phyloP scores from a whole-genome alignment of 2,888 invertebrate genomes.

The Sthenelais limicola region DNA sequence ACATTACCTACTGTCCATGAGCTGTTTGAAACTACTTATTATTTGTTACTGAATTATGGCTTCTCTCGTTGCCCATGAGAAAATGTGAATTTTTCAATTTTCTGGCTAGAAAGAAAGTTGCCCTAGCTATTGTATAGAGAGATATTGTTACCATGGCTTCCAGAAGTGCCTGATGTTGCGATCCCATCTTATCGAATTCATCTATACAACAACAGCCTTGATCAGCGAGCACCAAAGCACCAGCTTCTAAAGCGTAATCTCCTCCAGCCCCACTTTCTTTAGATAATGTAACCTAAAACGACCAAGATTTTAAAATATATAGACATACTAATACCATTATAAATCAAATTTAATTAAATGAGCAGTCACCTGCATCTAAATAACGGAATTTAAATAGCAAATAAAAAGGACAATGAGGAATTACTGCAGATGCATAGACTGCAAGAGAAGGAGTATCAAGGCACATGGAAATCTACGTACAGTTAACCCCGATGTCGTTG shows the following conservation, averaged over 20 bases:
- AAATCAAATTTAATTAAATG: conserved; percentile 13
- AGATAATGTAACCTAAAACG: conserved; percentile 79
- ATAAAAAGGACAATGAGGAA: no score
- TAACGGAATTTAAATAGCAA: no score
- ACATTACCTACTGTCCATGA: no score
- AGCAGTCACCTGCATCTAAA: no score
- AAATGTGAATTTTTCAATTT: no score
- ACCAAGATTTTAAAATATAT: neutral
- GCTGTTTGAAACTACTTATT: no score
- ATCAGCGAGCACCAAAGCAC: conserved; percentile 82
- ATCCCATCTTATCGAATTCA: conserved; percentile 93
- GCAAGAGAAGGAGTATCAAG: no score
- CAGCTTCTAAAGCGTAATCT: conserved; percentile 89
- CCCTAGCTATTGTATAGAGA: no score
- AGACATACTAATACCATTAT: neutral
- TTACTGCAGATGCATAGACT: no score
- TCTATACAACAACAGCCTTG: conserved; percentile 94
- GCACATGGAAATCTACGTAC: conserved; percentile 55
- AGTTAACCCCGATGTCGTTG: conserved; percentile 77
- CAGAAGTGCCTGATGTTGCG: conserved; percentile 85
- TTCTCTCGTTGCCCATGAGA: no score
- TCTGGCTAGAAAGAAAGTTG: no score
- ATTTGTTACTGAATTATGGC: no score
- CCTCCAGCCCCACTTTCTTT: conserved; percentile 76
- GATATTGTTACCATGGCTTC: conserved; percentile 89